phyloP scores from a whole-genome alignment of 2,888 invertebrate species.

The Ferrisia virgata region DNA sequence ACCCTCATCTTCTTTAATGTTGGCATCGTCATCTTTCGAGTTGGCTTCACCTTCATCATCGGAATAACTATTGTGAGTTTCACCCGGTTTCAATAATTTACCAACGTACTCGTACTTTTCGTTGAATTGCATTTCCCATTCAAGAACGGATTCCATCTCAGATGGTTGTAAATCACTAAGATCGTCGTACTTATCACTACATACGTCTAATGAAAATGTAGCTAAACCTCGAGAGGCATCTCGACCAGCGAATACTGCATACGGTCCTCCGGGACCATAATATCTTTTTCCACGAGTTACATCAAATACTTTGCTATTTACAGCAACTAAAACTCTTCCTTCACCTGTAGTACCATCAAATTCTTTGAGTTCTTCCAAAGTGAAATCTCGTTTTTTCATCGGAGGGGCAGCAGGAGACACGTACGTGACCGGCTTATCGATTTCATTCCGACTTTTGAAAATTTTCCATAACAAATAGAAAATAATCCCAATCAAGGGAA shows the following conservation, averaged over 20 bases:
- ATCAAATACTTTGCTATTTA: constrained; percentile 94
- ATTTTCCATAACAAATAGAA: constrained; percentile 73
- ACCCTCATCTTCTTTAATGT: background rate
- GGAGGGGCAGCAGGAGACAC: constrained; percentile 68
- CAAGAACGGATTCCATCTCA: constrained; percentile 92
- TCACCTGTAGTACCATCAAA: constrained; percentile 85
- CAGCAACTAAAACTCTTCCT: constrained; percentile 84
- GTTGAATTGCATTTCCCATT: constrained; percentile 97
- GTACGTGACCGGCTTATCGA: constrained; percentile 51
- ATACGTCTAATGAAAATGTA: constrained; percentile 77
- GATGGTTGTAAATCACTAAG: constrained; percentile 85
- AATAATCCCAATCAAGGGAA: constrained; percentile 67
- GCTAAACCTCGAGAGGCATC: constrained; percentile 94
- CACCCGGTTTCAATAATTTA: constrained; percentile 83
- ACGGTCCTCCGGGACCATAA: constrained; percentile 94
- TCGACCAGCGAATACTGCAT: constrained; percentile 88
- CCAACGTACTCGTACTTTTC: constrained; percentile 94
- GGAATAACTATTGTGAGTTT: constrained; percentile 83
- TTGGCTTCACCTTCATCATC: constrained; percentile 70
- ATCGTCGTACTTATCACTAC: constrained; percentile 86
- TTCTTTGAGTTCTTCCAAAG: constrained; percentile 76
- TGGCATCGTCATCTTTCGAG: too few species aligned
- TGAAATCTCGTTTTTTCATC: constrained; percentile 81
- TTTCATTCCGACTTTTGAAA: constrained; percentile 57
- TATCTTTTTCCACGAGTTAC: constrained; percentile 85